A percentile compares a stretch with the other conserved stretches of the same genome.
These are phyloP conservation scores for Onchidella celtica DNA, from an alignment of 2,888 invertebrate species.

Conservation along the genomic window DNA sequence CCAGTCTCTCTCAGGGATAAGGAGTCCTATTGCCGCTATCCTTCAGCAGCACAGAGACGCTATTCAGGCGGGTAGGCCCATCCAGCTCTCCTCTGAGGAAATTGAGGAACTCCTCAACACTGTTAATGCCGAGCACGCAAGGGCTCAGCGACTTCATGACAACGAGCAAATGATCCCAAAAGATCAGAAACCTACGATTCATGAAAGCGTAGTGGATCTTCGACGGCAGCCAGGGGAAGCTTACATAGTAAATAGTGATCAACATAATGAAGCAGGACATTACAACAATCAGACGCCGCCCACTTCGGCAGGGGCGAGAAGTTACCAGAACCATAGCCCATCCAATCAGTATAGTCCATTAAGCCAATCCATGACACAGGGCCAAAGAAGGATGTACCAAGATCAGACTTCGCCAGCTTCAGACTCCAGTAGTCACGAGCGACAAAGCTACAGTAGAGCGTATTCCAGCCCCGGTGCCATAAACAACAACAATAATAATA, in stretches of 20 bases:
- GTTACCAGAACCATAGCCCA: slow-evolving; percentile 14
- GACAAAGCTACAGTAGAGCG: slow-evolving; percentile 8
- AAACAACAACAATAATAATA: slow-evolving; percentile 29
- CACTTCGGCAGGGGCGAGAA: neutral
- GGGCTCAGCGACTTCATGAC: slow-evolving; percentile 9
- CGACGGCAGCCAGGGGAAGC: neutral
- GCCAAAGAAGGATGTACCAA: neutral
- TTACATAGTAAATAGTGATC: neutral
- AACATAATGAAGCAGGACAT: neutral
- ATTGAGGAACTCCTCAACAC: slow-evolving; percentile 41
- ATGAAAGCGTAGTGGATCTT: slow-evolving; percentile 2
- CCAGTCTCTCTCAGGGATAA: slow-evolving; percentile 17
- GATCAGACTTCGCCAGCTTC: neutral
- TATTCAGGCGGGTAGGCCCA: slow-evolving; percentile 37
- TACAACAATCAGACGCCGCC: slow-evolving; percentile 12
- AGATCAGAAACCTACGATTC: neutral
- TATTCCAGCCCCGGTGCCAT: neutral
- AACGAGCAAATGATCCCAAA: slow-evolving; percentile 1
- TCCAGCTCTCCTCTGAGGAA: slow-evolving; percentile 40
- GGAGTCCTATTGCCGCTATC: slow-evolving; percentile 41
- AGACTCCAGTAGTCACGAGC: neutral
- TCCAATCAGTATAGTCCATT: neutral
- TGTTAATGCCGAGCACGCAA: slow-evolving; percentile 30
- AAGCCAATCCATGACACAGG: neutral
- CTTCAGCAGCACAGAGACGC: slow-evolving; percentile 43